Evolutionary conservation across 2,113 vertebrate genomes (phyloP).

Genomic region (Perca fluviatilis): DNA sequence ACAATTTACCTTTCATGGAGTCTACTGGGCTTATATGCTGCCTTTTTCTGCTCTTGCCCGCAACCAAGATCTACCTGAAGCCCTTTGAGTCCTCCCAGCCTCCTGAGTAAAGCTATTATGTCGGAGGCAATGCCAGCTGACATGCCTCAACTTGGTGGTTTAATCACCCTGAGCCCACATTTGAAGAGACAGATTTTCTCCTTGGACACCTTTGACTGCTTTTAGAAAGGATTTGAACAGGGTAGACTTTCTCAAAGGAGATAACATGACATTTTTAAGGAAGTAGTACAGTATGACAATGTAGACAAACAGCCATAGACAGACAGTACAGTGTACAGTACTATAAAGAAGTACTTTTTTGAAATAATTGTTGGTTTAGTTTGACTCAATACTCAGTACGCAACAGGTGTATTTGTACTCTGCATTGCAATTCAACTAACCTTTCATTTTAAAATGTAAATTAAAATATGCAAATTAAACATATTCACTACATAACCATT

Average conservation of each 20-base stretch:
- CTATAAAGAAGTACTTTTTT: neutral
- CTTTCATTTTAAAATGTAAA: neutral
- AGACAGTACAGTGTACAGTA: neutral
- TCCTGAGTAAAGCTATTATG: conserved; percentile 49
- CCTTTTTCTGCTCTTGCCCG: conserved; percentile 4
- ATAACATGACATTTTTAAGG: neutral
- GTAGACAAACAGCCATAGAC: neutral
- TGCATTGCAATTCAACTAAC: neutral
- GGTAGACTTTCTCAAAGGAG: neutral
- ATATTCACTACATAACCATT: neutral
- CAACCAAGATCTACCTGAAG: conserved; percentile 20
- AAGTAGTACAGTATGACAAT: neutral
- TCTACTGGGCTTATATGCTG: neutral
- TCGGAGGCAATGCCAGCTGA: conserved; percentile 44
- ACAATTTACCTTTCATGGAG: conserved; percentile 57
- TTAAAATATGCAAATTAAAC: neutral
- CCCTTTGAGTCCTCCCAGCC: conserved; percentile 1
- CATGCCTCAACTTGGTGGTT: conserved; percentile 67
- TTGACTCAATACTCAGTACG: neutral
- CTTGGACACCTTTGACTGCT: conserved; percentile 9
- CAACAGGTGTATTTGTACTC: neutral
- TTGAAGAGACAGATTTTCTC: conserved; percentile 5
- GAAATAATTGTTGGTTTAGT: neutral
- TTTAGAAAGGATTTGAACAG: neutral
- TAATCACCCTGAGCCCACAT: conserved; percentile 33